Conservation (phyloP, 2,888 invertebrate genomes). For the Junonia oenone region DNA sequence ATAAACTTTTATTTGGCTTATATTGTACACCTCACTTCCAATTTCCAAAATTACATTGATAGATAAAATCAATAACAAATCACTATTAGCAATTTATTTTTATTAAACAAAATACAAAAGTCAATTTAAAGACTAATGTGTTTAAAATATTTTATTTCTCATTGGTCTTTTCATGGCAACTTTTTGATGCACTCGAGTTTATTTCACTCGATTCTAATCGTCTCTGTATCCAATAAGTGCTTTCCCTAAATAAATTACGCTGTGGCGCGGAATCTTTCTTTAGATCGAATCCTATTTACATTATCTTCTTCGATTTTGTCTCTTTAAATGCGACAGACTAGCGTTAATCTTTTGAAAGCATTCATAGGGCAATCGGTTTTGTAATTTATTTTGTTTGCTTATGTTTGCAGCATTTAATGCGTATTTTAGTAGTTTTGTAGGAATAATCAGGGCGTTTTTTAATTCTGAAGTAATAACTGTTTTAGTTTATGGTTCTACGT, state of each 20-base stretch:
- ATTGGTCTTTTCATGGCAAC: constrained; percentile 3
- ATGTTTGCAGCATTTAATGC: background rate
- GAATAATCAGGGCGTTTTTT: too few species aligned
- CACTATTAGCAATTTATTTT: too few species aligned
- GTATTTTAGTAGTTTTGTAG: background rate
- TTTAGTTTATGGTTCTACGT: too few species aligned
- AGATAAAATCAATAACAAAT: too few species aligned
- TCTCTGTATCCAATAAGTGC: constrained; percentile 28
- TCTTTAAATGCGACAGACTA: constrained; percentile 21
- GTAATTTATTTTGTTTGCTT: constrained; percentile 1
- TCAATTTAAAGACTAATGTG: too few species aligned
- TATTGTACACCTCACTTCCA: too few species aligned
- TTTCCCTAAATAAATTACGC: constrained; percentile 28
- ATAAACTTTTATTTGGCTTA: too few species aligned
- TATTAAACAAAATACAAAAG: too few species aligned
- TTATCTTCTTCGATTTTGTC: constrained; percentile 24
- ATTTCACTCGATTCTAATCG: constrained; percentile 21
- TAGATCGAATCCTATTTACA: constrained; percentile 25
- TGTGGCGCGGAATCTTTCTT: constrained; percentile 24
- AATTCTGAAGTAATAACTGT: too few species aligned
- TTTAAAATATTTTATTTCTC: background rate
- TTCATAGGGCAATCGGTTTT: background rate
- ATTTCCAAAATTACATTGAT: too few species aligned
- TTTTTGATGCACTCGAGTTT: constrained; percentile 18
- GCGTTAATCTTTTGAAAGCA: constrained; percentile 17